phyloP scores from a whole-genome alignment of 2,113 vertebrate genomes.

The Cygnus atratus region DNA sequence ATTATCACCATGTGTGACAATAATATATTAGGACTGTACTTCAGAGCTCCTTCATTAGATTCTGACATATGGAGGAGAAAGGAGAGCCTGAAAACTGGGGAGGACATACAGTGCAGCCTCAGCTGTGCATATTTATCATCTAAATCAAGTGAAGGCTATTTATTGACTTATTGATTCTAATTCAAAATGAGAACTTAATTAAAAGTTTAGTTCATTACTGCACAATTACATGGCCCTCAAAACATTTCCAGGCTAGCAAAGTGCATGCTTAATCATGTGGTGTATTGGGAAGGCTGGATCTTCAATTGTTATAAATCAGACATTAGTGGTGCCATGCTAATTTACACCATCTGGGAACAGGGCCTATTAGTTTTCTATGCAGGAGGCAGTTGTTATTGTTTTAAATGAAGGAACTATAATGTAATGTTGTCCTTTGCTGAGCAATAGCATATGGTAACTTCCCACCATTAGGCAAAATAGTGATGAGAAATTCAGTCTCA shows the following conservation, averaged over 20 bases:
- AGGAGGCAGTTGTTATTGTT: slow-evolving; percentile 51
- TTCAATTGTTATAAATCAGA: slow-evolving; percentile 61
- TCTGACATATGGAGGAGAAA: slow-evolving; percentile 54
- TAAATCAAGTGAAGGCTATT: slow-evolving; percentile 64
- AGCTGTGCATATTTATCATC: slow-evolving; percentile 64
- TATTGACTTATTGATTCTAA: slow-evolving; percentile 73
- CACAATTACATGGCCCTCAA: slow-evolving; percentile 63
- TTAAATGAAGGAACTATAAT: slow-evolving; percentile 17
- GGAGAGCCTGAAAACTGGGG: slow-evolving; percentile 28
- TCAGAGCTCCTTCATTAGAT: slow-evolving; percentile 59
- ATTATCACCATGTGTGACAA: slow-evolving; percentile 39
- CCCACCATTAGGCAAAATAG: slow-evolving; percentile 16
- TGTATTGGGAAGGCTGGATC: slow-evolving; percentile 33
- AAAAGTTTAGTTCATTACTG: slow-evolving; percentile 68
- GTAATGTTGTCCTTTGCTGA: slow-evolving; percentile 47
- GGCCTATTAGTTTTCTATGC: slow-evolving; percentile 47
- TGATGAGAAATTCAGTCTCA: not conserved
- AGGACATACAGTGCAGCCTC: slow-evolving; percentile 44
- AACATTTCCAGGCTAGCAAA: slow-evolving; percentile 54
- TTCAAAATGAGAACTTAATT: slow-evolving; percentile 71
- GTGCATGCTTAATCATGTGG: slow-evolving; percentile 57
- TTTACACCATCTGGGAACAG: slow-evolving; percentile 59
- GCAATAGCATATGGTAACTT: slow-evolving; percentile 18
- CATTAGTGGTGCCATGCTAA: slow-evolving; percentile 42
- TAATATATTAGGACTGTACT: slow-evolving; percentile 55